A percentile compares a stretch with the other conserved stretches of the same genome.
These are phyloP conservation scores for Benthosema pterotum DNA, from an alignment of 2,797 vertebrate species.

Conservation along the genomic window DNA sequence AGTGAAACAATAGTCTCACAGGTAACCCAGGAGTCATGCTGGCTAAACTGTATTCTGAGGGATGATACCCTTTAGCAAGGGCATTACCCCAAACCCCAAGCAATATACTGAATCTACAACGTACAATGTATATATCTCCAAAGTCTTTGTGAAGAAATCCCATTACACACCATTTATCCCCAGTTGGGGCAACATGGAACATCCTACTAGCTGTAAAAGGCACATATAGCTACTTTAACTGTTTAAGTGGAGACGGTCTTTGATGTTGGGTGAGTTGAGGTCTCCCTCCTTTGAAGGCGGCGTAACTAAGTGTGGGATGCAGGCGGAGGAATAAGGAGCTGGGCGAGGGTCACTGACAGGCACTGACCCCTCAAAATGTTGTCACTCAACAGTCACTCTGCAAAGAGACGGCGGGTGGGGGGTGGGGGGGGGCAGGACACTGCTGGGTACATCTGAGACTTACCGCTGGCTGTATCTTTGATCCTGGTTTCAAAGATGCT, in stretches of 20 bases:
- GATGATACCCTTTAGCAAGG: too few relatives aligned
- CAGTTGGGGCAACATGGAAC: too few relatives aligned
- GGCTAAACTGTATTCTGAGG: too few relatives aligned
- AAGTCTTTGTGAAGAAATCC: too few relatives aligned
- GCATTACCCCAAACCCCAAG: too few relatives aligned
- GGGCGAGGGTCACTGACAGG: conserved; percentile 39
- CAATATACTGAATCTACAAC: too few relatives aligned
- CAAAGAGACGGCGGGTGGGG: conserved; percentile 3
- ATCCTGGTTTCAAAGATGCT: conserved; percentile 22
- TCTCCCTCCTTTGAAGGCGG: conserved; percentile 47
- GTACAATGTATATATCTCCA: too few relatives aligned
- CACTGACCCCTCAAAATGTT: conserved; percentile 59
- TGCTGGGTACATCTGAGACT: background rate
- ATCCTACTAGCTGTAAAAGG: too few relatives aligned
- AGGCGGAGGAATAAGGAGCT: conserved; percentile 18
- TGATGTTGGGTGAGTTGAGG: conserved; percentile 52
- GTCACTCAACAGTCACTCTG: conserved; percentile 64
- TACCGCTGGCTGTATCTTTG: conserved; percentile 37
- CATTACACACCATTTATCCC: too few relatives aligned
- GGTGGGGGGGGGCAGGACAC: conserved; percentile 9
- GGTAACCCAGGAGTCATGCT: too few relatives aligned
- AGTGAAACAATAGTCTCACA: background rate
- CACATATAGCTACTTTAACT: background rate
- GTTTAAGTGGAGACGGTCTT: conserved; percentile 14
- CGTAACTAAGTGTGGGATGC: conserved; percentile 33